Conservation (phyloP, 2,113 vertebrate genomes). For the Chaetorhynchus papuensis region DNA sequence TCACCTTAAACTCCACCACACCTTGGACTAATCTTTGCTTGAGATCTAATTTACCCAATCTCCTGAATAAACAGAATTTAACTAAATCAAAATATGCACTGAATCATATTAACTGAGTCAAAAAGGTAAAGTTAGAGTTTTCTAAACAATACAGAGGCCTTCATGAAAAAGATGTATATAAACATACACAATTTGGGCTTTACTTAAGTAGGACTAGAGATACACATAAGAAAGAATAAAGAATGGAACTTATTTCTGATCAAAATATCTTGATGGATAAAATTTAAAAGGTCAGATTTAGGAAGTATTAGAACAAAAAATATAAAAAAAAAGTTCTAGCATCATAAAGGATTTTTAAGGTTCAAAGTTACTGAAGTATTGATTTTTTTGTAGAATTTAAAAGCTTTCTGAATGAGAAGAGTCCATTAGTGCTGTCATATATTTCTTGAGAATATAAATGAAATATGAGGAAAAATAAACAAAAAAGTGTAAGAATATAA, state of each 20-base stretch:
- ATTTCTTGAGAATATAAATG: background rate
- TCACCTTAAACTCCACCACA: background rate
- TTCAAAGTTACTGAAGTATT: background rate
- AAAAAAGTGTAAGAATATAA: background rate
- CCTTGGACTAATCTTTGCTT: background rate
- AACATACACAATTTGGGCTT: background rate
- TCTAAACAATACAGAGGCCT: background rate
- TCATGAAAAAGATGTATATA: background rate
- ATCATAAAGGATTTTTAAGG: background rate
- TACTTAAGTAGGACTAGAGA: background rate
- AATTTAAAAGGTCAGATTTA: background rate
- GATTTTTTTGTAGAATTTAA: background rate
- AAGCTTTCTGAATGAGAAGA: background rate
- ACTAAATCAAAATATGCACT: background rate
- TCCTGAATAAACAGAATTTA: background rate
- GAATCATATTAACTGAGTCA: background rate
- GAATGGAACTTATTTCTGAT: background rate
- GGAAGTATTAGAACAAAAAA: background rate
- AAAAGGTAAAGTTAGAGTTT: background rate
- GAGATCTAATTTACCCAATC: background rate
- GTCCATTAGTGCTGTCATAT: background rate
- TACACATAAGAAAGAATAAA: background rate
- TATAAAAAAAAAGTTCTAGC: background rate
- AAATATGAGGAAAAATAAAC: background rate
- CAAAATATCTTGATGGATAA: background rate